phyloP scores from a whole-genome alignment of 2,113 vertebrate species.

The Ginglymostoma cirratum region DNA sequence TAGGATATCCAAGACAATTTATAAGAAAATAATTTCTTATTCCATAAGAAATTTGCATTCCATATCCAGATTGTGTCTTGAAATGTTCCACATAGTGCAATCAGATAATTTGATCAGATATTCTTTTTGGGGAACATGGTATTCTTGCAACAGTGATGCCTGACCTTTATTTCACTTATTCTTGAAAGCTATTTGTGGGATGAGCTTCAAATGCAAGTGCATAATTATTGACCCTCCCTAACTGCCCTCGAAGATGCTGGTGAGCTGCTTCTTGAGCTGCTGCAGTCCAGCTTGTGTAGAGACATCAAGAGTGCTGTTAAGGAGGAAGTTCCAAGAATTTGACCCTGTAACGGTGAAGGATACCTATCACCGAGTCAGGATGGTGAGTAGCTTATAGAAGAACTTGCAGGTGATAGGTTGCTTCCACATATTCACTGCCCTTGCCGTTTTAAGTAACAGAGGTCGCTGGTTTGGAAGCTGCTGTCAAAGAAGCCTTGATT shows the following conservation, averaged over 20 bases:
- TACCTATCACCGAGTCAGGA: background rate
- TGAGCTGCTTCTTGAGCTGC: background rate
- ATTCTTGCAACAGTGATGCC: background rate
- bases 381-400: background rate
- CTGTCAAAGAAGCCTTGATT: background rate
- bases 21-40: background rate
- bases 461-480: background rate
- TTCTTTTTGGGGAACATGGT: background rate
- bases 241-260: background rate
- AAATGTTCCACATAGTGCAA: background rate
- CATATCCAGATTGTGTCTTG: background rate
- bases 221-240: background rate
- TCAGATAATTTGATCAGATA: background rate
- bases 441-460: background rate
- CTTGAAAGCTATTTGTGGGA: background rate
- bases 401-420: background rate
- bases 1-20: background rate
- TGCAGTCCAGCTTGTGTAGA: background rate
- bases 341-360: background rate
- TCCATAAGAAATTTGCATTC: too few species aligned
- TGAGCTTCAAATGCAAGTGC: background rate
- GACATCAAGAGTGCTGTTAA: background rate
- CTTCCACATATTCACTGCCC: background rate
- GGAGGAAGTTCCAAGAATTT: background rate
- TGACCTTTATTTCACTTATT: background rate